These are phyloP conservation scores for Drosophila persimilis DNA, from an alignment of 1,140 invertebrate genomes.

Conservation along the genomic window DNA sequence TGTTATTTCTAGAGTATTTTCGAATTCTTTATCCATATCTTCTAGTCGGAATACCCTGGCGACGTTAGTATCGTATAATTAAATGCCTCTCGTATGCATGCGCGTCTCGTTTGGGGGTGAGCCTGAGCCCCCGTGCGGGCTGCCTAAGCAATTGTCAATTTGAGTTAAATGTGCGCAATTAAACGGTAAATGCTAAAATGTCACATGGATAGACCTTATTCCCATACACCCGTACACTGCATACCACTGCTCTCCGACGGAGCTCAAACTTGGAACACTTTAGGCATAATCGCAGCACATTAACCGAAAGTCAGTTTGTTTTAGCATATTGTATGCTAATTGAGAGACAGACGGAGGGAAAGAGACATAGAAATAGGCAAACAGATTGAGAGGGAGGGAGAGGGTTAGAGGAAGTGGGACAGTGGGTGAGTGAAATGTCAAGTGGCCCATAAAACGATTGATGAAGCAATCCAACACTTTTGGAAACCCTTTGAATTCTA, in stretches of 20 bases:
- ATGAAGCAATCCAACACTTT: constrained; percentile 38
- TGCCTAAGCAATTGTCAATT: constrained; percentile 72
- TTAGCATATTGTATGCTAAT: constrained; percentile 46
- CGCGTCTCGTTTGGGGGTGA: not conserved
- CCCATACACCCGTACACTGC: not conserved
- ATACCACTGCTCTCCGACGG: too few relatives aligned
- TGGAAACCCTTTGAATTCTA: constrained; percentile 7
- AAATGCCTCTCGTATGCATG: constrained; percentile 28
- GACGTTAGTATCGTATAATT: constrained; percentile 44
- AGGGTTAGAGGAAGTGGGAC: too few relatives aligned
- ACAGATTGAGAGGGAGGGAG: too few relatives aligned
- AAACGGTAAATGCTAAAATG: constrained; percentile 54
- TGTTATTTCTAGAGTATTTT: too few relatives aligned
- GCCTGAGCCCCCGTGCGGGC: constrained; percentile 12
- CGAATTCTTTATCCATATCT: too few relatives aligned
- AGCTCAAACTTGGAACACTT: constrained; percentile 22
- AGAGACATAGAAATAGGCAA: constrained; percentile 13
- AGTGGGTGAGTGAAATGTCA: constrained; percentile 32
- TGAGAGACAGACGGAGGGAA: constrained; percentile 10
- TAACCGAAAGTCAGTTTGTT: constrained; percentile 52
- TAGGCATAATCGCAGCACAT: constrained; percentile 57
- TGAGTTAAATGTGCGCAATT: constrained; percentile 74
- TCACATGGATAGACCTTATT: constrained; percentile 36
- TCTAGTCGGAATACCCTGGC: too few relatives aligned
- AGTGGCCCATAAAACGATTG: constrained; percentile 47